A percentile compares a stretch with the other conserved stretches of the same genome.
phyloP scores from a whole-genome alignment of 2,888 invertebrate species.

The Apamea monoglypha region DNA sequence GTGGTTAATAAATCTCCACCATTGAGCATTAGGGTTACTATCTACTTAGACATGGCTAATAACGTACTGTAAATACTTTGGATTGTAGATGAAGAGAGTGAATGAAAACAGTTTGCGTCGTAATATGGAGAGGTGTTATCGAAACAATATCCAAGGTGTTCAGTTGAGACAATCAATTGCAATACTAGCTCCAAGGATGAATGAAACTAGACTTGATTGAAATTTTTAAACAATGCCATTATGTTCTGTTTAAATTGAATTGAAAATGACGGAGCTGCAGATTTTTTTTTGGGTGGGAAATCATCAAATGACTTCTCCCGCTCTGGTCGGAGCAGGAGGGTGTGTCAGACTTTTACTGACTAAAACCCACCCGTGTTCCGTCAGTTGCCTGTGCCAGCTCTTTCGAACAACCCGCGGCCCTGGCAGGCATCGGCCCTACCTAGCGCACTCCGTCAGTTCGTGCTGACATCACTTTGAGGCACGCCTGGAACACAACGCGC shows the following conservation, averaged over 20 bases:
- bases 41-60: constrained; percentile 21
- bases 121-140: constrained; percentile 31
- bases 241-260: constrained; percentile 8
- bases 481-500: too few species aligned
- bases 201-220: constrained; percentile 1
- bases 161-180: not conserved
- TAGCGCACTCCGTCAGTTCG: too few species aligned
- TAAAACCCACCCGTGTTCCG: too few species aligned
- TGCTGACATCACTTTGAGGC: too few species aligned
- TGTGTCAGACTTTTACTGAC: too few species aligned
- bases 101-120: constrained; percentile 38
- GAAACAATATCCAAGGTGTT: constrained; percentile 43
- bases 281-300: too few species aligned
- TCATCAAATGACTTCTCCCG: too few species aligned
- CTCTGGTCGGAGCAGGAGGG: too few species aligned
- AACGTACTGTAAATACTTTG: constrained; percentile 40
- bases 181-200: constrained; percentile 3
- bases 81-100: not conserved
- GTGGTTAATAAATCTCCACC: constrained; percentile 32
- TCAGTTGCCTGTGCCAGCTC: too few species aligned
- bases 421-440: too few species aligned
- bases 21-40: constrained; percentile 32
- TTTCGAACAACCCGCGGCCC: too few species aligned
- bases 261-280: not conserved
- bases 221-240: not conserved